Base-by-base conservation (phyloP, 2,113 vertebrate species). In the Pao palembangensis region DNA sequence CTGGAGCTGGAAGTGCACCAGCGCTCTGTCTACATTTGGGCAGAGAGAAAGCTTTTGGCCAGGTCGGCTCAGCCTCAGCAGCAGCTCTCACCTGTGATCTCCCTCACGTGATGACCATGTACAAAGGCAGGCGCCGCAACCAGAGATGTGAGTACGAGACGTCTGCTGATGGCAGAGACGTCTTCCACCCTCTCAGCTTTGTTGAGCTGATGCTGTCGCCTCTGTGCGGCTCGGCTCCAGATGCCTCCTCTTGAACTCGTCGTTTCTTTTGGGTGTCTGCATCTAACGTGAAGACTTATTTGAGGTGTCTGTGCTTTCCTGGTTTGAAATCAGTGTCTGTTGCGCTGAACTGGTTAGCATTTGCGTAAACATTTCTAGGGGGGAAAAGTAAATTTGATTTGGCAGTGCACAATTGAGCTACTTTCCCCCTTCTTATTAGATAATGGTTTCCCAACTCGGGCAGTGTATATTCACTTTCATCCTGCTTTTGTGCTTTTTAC, bases 91-190 rank as follows among this genome's bases (percentile, higher is more conserved):
- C 28, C 14, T 3, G 16, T 20, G 28, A 60, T n/a, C 42, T 5
- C 31, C 48, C 34, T 14, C 83, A 76, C 79, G 88, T 68, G 79
- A 93, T 92, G 90, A 93, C 92, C 77, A 93, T 95, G 94, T 95
- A 93, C 87, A 95, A 94, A 88, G 93, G 91, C 91, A 94, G 94
- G 86, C 94, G 94, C 84, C 93, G 94, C 87, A 93, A 92, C 85
- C 93, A 93, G 67, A 94, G 94, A 96, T 93, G 96, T 98, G 91
- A 98, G 95, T 98, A 94, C 19, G 38, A 75, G n/a, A 8, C 13
- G 13, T 18, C 10, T 55, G 51, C 54, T 50, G 8, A 48, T 4
- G 20, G 55, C 46, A 10, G n/a, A 20, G 62, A 62, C 25, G 25
- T 28, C 25, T 28, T 28, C 25, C 5, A 28, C 5, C 25, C 25